Evolutionary conservation across 2,888 invertebrate species (phyloP).

Genomic region (Apotomis betuletana): DNA sequence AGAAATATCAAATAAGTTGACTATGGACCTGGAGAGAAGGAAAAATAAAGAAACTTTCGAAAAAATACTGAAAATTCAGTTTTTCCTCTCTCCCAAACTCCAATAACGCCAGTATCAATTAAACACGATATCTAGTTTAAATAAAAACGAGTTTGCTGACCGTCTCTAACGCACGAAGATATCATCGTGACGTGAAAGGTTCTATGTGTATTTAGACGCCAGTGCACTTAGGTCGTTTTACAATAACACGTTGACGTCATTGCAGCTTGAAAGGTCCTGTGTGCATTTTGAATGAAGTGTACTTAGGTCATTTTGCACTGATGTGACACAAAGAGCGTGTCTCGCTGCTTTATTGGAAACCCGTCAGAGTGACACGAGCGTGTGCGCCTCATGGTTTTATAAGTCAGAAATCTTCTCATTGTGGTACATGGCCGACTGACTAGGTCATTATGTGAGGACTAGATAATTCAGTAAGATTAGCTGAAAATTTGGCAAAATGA

Average conservation of each 20-base stretch:
- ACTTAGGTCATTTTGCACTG: background rate
- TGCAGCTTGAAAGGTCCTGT: too few relatives aligned
- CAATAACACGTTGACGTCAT: too few relatives aligned
- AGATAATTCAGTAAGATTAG: too few relatives aligned
- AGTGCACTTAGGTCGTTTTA: constrained; percentile 1
- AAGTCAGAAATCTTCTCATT: background rate
- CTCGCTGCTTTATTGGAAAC: constrained; percentile 21
- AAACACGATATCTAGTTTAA: constrained; percentile 14
- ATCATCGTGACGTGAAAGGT: background rate
- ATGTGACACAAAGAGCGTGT: constrained; percentile 6
- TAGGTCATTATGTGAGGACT: background rate
- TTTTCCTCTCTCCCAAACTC: background rate
- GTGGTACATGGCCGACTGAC: background rate
- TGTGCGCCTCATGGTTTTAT: constrained; percentile 11
- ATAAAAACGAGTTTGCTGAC: constrained; percentile 14
- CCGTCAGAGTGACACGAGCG: constrained; percentile 8
- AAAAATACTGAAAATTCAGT: too few relatives aligned
- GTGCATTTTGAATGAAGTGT: too few relatives aligned
- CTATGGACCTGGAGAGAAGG: too few relatives aligned
- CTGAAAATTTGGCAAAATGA: too few relatives aligned
- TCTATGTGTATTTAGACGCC: background rate
- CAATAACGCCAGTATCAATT: constrained; percentile 16
- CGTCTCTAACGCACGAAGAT: background rate
- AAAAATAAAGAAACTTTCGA: too few relatives aligned
- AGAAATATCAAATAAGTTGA: too few relatives aligned